Evolutionary conservation across 2,888 invertebrate species (phyloP), one percentile per base, ranked within the genome.

Genomic region (Eristalinus aeneus): DNA sequence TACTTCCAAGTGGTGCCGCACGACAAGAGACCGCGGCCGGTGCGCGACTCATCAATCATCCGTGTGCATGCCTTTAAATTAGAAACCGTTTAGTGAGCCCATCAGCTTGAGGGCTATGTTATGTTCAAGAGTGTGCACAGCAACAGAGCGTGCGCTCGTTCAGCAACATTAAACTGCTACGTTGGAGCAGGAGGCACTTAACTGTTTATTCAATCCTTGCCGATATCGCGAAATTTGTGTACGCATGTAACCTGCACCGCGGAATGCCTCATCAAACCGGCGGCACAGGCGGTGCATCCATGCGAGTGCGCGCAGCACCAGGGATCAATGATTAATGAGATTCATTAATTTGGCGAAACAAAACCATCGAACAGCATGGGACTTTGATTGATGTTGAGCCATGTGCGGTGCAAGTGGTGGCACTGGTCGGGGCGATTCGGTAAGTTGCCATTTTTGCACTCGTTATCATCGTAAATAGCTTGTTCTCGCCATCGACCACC

Each of bases 81-180:
- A 86, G 86, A 86, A 86, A 86, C 86, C 86, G 82, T 86, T 86
- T 86, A 86, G 86, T 82, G 46, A 46, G 46, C 31, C 78, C 74
- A 75, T 72, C 77, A 74, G 60, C 27, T 67, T 65, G 34, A 31
- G 63, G 39, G 34, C 68, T 63, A 22, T 16, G 58, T 61, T 65
- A 54, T 58, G 60, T 36, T 34, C 63, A 73, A 31, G 16, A 65
- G 65, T 27, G n/a, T 27, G 27, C 23, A 46, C 27, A 27, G 63
- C 22, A 46, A 46, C 22, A 56, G 56, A 23, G 76, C 31, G 68
- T 16, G 76, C 69, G 71, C 16, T 31, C 36, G 11, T 69, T 53
- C 31, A 0, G 63, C 64, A 22, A n/a, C 56, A 65, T 68, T 10
- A 39, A 61, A 61, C 46, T 34, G 10, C 39, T 9, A n/a, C 53